A percentile compares a stretch with the other conserved stretches of the same genome.
Evolutionary conservation across 2,113 vertebrate species (phyloP).

Genomic region (Leptobrachium ailaonicum): DNA sequence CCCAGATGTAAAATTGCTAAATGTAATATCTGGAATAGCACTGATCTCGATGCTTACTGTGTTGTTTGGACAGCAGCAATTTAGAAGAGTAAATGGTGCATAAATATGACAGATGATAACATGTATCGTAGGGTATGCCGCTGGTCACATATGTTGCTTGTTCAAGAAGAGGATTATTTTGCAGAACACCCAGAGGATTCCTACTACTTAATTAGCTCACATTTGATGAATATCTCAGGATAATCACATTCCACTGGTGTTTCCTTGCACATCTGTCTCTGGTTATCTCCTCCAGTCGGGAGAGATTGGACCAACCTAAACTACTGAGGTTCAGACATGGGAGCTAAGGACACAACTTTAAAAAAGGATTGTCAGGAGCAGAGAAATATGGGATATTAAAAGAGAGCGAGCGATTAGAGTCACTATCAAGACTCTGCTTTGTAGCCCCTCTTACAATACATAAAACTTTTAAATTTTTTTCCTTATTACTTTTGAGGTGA

Average conservation of each 20-base stretch:
- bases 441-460: no score
- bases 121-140: not conserved
- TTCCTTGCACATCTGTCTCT: conserved; percentile 24
- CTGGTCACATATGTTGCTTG: conserved; percentile 8
- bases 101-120: not conserved
- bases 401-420: no score
- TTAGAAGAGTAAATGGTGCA: not conserved
- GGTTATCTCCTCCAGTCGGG: conserved; percentile 13
- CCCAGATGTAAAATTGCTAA: no score
- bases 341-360: not conserved
- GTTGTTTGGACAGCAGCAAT: no score
- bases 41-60: no score
- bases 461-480: no score
- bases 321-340: not conserved
- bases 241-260: conserved; percentile 28
- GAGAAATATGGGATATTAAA: no score
- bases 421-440: no score
- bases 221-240: conserved; percentile 30
- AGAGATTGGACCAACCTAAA: conserved; percentile 5
- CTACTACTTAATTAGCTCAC: conserved; percentile 21
- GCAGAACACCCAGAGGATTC: conserved; percentile 7
- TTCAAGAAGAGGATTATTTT: not conserved
- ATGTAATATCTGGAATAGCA: no score
- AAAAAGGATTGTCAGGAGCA: no score
- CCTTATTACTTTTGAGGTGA: no score